Base-by-base conservation (phyloP, 2,888 invertebrate genomes). In the Alentia gelatinosa region DNA sequence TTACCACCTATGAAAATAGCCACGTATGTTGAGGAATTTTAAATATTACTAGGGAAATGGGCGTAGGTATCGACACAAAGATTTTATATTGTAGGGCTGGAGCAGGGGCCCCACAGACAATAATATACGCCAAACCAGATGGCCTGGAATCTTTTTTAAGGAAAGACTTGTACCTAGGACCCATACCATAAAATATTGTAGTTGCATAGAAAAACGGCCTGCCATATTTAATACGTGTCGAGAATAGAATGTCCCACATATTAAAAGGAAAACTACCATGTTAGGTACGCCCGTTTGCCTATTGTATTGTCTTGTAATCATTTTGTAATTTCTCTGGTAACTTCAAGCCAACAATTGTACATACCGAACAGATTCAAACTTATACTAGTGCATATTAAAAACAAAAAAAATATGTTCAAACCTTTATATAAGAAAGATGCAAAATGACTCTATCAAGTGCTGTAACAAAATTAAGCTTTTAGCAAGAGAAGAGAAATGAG, bases 231-330 rank as follows among this genome's bases (percentile, higher is more conserved):
- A 30, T 68, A 26, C 39, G 79, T 79, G 79, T 79, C 23, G 39
- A 79, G 35, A 79, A 79, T 79, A 79, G 79, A 79, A 35, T 79
- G 79, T 79, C 79, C 79, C 79, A 79, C 37, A 37, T 79, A 79
- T 39, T 37, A 12, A 68, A 37, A 79, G 35, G 23, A 75, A 23
- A 79, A 37, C 39, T 79, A 79, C 79, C 79, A 19, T 86, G 47
- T 47, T 86, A 86, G 86, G 86, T 42, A 47, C 33, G 42, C 42
- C 42, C 50, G 47, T 86, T 86, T 47, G 86, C 86, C 86, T 42
- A 86, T 86, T 86, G 86, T 86, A 86, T 47, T 47, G 86, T 86
- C 86, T 86, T 50, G 86, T 86, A 86, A 86, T 50, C 86, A 86
- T 47, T 47, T 86, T 86, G 86, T 86, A 86, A 86, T 86, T 86